Conservation (phyloP, 2,888 invertebrate species). For the Ceraclea dissimilis region DNA sequence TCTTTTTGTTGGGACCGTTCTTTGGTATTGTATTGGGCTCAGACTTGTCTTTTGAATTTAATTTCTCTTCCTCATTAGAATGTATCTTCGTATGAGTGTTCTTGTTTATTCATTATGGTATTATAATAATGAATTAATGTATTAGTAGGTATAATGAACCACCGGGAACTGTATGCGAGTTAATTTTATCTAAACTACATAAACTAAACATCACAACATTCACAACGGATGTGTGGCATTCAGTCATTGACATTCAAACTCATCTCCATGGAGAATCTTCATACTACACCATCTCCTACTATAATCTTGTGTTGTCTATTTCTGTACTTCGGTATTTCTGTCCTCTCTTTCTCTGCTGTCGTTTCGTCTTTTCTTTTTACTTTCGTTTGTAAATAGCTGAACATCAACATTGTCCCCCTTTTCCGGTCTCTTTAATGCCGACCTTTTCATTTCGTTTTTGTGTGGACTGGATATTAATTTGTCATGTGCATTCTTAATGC, state of each 20-base stretch:
- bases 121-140: too few species aligned
- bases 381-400: background rate
- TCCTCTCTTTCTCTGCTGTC: background rate
- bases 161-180: background rate
- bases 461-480: background rate
- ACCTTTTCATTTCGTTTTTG: background rate
- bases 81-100: too few species aligned
- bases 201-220: too few species aligned
- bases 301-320: background rate
- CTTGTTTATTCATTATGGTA: too few species aligned
- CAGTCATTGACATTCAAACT: constrained; percentile 1
- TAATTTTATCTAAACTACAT: background rate
- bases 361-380: background rate
- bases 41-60: too few species aligned
- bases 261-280: background rate
- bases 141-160: too few species aligned
- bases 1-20: too few species aligned
- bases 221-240: background rate
- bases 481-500: background rate
- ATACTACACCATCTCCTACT: background rate
- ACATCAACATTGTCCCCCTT: background rate
- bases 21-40: too few species aligned
- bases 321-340: background rate
- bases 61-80: too few species aligned
- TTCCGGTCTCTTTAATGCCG: background rate